These are phyloP conservation scores for Apodemia hepburni DNA, from an alignment of 2,888 invertebrate genomes.

Conservation along the genomic window DNA sequence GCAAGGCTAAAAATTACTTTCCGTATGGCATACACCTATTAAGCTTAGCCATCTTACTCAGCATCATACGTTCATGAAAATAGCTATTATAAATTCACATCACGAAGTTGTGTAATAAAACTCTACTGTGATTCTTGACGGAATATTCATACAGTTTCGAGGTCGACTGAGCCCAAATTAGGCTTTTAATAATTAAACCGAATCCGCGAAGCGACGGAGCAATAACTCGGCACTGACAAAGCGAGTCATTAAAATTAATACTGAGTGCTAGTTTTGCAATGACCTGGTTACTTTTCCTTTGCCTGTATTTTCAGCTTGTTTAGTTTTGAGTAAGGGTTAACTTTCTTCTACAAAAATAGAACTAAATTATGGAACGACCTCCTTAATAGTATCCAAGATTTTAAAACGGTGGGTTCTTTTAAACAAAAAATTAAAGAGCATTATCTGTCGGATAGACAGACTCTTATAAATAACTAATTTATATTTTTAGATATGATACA, in stretches of 20 bases:
- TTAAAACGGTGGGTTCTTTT: too few species aligned
- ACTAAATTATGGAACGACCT: too few species aligned
- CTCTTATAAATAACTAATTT: too few species aligned
- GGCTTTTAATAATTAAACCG: slow-evolving; percentile 33
- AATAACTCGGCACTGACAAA: slow-evolving; percentile 24
- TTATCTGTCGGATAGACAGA: too few species aligned
- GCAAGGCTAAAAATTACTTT: too few species aligned
- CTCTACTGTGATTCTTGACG: slow-evolving; percentile 24
- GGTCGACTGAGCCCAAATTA: slow-evolving; percentile 32
- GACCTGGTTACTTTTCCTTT: slow-evolving; percentile 18
- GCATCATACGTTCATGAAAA: background rate
- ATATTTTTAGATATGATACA: too few species aligned
- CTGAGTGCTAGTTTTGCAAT: slow-evolving; percentile 22
- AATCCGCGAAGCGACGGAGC: slow-evolving; percentile 21
- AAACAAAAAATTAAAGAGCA: too few species aligned
- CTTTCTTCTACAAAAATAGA: background rate
- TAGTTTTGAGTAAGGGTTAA: background rate
- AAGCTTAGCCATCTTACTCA: background rate
- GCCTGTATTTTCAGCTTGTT: background rate
- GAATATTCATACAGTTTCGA: slow-evolving; percentile 35
- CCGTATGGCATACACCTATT: background rate
- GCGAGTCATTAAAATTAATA: slow-evolving; percentile 30
- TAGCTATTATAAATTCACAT: slow-evolving; percentile 5
- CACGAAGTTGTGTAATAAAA: slow-evolving; percentile 14
- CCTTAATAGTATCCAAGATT: too few species aligned